Evolutionary conservation across 2,888 invertebrate species (phyloP), one percentile per base, ranked within the genome.

Genomic region (Tanytarsus gracilentus): DNA sequence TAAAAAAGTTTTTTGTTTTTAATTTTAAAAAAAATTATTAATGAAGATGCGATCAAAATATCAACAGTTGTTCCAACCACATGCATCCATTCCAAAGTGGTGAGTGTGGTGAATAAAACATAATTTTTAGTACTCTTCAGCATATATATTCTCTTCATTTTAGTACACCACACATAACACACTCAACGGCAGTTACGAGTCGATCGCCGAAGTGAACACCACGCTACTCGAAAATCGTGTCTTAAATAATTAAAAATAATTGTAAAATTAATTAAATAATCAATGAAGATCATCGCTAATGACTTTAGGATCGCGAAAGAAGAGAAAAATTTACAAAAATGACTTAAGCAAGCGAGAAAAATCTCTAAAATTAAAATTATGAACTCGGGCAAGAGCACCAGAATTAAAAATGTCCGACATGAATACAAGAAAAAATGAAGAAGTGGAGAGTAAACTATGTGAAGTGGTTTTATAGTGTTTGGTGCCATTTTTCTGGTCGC

Each of bases 381-480:
- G n/a, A n/a, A n/a, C n/a, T 44, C 18, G 21, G 18, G 18, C 36
- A 23, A 44, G 23, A 44, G 21, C 44, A 44, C 18, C 44, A 40
- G 33, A 55, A 55, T 40, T 40, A 55, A 55, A 55, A 55, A 55
- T 55, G 55, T 55, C 55, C 40, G 55, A 55, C 55, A 55, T 55
- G 25, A 40, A 33, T 25, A 55, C 23, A 39, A 55, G 55, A 55
- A 53, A 33, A 53, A 53, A 40, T 33, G 55, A 52, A 52, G 52
- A 39, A 55, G 33, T 55, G 55, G 40, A 55, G 40, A 33, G 44
- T 44, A 44, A 44, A 44, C 44, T 44, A 44, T 18, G 23, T 44
- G 23, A 44, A 44, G 44, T 44, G 44, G 44, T 44, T 44, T 18
- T 44, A 44, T 16, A 23, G 18, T 44, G 44, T 44, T 44, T 11